A percentile compares a stretch with the other conserved stretches of the same genome.
These are phyloP conservation scores for Albula glossodonta DNA, from an alignment of 2,113 vertebrate genomes.

Conservation along the genomic window DNA sequence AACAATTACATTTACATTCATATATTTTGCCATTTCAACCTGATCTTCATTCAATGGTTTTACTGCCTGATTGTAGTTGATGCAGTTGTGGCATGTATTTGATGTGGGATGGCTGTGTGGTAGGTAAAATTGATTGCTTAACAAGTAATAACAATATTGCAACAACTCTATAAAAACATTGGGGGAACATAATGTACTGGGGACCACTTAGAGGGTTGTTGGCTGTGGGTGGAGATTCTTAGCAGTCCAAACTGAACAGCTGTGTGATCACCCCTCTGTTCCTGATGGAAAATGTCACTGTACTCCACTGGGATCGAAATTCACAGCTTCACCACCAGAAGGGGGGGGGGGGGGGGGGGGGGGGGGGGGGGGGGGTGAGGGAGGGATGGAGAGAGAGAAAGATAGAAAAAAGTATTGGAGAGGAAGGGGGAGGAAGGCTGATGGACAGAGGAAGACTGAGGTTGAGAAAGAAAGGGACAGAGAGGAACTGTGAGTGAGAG, in stretches of 20 bases:
- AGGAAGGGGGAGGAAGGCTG: too few species aligned
- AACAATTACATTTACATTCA: too few species aligned
- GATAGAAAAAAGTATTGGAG: too few species aligned
- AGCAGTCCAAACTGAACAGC: background rate
- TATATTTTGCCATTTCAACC: too few species aligned
- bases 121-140: background rate
- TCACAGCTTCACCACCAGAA: too few species aligned
- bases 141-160: background rate
- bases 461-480: too few species aligned
- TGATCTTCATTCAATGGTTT: too few species aligned
- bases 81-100: too few species aligned
- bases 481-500: too few species aligned
- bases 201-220: background rate
- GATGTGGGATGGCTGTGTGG: background rate
- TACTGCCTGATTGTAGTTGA: too few species aligned
- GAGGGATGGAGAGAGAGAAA: background rate
- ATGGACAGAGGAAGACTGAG: too few species aligned
- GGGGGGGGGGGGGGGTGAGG: background rate
- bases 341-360: background rate
- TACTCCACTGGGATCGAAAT: background rate
- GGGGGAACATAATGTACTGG: background rate
- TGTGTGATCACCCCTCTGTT: background rate
- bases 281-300: background rate
- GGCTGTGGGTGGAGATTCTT: background rate
- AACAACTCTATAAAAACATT: constrained; percentile 20